These are phyloP conservation scores for Ceyx margarethae DNA, from an alignment of 2,113 vertebrate species.

Conservation along the genomic window DNA sequence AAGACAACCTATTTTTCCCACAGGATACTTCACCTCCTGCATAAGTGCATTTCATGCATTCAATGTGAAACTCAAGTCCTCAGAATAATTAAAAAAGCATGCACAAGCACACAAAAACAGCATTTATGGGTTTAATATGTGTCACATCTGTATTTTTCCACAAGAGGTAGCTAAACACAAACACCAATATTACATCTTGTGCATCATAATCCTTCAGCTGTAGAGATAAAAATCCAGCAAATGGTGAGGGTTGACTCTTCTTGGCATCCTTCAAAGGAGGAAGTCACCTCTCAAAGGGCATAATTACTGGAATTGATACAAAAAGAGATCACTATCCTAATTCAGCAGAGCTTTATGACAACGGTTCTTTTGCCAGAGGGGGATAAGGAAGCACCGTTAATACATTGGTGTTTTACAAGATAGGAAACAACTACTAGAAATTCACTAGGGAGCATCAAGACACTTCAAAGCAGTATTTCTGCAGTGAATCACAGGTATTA, in stretches of 20 bases:
- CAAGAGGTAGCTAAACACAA: neutral
- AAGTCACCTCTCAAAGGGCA: constrained; percentile 5
- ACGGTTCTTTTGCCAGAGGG: constrained; percentile 13
- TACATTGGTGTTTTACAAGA: neutral
- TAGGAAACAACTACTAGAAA: constrained; percentile 13
- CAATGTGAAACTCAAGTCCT: neutral
- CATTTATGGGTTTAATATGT: neutral
- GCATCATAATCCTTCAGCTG: neutral
- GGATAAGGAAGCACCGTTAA: neutral
- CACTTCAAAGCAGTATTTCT: constrained; percentile 15
- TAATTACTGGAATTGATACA: constrained; percentile 28
- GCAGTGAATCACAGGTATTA: constrained; percentile 37
- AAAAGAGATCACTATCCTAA: constrained; percentile 45
- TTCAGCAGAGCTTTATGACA: constrained; percentile 23
- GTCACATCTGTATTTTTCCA: neutral
- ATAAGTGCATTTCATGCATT: neutral
- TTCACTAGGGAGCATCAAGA: constrained; percentile 7
- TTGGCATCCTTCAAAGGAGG: neutral
- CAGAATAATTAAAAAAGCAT: neutral
- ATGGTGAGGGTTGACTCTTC: neutral
- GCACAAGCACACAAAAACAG: neutral
- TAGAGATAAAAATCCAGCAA: neutral
- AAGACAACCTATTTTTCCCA: neutral
- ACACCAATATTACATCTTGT: neutral
- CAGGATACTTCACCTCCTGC: neutral